Evolutionary conservation across 2,113 vertebrate genomes (phyloP).

Genomic region (Scortum barcoo): DNA sequence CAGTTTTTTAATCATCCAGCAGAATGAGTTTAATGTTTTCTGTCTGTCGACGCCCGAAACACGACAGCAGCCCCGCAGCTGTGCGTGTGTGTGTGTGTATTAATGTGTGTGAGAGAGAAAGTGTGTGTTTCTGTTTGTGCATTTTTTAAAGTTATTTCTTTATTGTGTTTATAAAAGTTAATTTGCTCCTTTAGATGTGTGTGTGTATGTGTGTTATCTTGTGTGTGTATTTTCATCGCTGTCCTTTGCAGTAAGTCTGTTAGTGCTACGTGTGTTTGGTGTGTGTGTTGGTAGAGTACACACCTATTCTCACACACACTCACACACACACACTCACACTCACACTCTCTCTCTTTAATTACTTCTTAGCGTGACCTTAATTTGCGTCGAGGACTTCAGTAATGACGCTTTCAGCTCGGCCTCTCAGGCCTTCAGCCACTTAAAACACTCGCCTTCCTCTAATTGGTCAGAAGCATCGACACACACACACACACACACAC

Average conservation of each 20-base stretch:
- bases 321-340: conserved; percentile 8
- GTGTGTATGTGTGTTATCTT: conserved; percentile 19
- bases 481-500: background rate
- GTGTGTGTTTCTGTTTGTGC: conserved; percentile 1
- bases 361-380: conserved; percentile 78
- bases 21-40: conserved; percentile 84
- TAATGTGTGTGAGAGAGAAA: conserved; percentile 30
- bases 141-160: too few relatives aligned
- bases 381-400: conserved; percentile 62
- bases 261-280: background rate
- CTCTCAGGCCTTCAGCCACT: conserved; percentile 50
- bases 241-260: background rate
- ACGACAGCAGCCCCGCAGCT: conserved; percentile 82
- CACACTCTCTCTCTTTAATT: conserved; percentile 80
- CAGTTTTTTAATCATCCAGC: conserved; percentile 83
- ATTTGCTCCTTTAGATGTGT: background rate
- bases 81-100: conserved; percentile 64
- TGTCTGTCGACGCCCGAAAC: conserved; percentile 69
- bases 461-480: conserved; percentile 45
- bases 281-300: background rate
- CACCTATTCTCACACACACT: background rate
- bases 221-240: background rate
- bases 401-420: conserved; percentile 34
- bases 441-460: conserved; percentile 28
- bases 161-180: too few relatives aligned